Evolutionary conservation across 2,797 vertebrate species (phyloP), one percentile per base, ranked within the genome.

Genomic region (Erpetoichthys calabaricus): DNA sequence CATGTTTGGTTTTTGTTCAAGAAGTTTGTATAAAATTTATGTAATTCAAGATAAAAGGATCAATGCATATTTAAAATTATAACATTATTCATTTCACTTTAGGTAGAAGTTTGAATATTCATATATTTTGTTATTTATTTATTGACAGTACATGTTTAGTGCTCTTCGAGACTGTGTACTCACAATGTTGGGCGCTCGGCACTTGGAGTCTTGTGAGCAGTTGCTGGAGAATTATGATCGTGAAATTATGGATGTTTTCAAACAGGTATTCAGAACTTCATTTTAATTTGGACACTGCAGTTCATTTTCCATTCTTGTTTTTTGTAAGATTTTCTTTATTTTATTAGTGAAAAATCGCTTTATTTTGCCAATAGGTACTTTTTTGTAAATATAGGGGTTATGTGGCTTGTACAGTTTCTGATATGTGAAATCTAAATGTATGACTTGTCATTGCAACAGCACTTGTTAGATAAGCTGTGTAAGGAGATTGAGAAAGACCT

Each of bases 401-500:
- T 25, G 25, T 25, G 25, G 25, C 25, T 25, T 25, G 25, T 25
- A 25, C 25, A 25, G 25, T 25, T 25, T 25, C 25, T 25, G 25
- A 25, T 25, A 25, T 25, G 25, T 25, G 25, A 25, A 25, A 25
- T 25, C 25, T 25, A 25, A 25, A 25, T 25, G 25, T 25, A 25
- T 25, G 25, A 25, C 25, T 25, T 25, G 45, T n/a, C 41, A 43
- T 4, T 57, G 45, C 56, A 57, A 49, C 46, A 98, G 95, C 92
- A 95, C 70, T 74, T 99, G 63, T 75, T 99, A 70, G 91, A 98
- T 67, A 98, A 94, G 66, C 80, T 99, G 59, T 99, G 95, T 78
- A 97, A 97, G 71, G 96, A 99, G 78, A 98, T 98, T 5, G 96
- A 99, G 78, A 99, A 99, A 67, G 96, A 99, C 65, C 76, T 99